phyloP scores from a whole-genome alignment of 1,140 invertebrate species.

The Papilio polytes region DNA sequence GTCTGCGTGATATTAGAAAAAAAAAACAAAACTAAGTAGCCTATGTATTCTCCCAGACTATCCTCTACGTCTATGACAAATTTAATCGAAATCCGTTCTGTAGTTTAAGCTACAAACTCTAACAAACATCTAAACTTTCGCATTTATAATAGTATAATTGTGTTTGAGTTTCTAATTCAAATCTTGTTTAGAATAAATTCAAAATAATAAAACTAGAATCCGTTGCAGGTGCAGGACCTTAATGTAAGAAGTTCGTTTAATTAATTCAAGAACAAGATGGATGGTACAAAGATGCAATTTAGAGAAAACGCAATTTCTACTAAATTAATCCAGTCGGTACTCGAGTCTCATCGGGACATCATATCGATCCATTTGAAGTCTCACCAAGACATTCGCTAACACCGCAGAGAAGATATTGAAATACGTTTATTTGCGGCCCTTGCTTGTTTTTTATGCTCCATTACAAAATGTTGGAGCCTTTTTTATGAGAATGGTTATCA shows the following conservation, averaged over 20 bases:
- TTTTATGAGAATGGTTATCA: background rate
- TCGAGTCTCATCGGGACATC: conserved; percentile 27
- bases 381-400: conserved; percentile 23
- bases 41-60: too few species aligned
- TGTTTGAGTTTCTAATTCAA: background rate
- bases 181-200: background rate
- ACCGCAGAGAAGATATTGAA: conserved; percentile 29
- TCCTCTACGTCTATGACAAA: too few species aligned
- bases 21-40: too few species aligned
- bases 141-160: too few species aligned
- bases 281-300: conserved; percentile 38
- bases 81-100: too few species aligned
- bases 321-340: conserved; percentile 33
- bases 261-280: conserved; percentile 38
- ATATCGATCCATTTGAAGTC: conserved; percentile 37
- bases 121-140: too few species aligned
- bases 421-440: conserved; percentile 12
- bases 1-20: too few species aligned
- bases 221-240: background rate
- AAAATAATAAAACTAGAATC: background rate
- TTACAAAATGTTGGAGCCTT: conserved; percentile 19
- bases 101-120: too few species aligned
- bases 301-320: conserved; percentile 36
- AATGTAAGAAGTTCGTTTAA: conserved; percentile 14
- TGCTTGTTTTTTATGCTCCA: conserved; percentile 27